Evolutionary conservation across 1,140 invertebrate genomes (phyloP).

Genomic region (Drosophila aff.): DNA sequence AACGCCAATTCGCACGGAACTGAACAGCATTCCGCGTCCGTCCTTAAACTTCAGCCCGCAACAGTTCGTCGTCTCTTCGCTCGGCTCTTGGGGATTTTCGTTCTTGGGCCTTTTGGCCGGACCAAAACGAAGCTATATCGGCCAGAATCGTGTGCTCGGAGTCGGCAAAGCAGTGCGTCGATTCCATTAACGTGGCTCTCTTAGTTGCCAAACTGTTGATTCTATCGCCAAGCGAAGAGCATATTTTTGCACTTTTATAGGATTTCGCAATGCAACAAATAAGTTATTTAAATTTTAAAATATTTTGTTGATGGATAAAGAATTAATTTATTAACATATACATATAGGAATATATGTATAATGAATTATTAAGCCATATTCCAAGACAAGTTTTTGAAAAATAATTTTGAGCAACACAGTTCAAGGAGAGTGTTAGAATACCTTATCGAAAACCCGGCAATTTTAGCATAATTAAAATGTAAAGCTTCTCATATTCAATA

Average conservation of each 20-base stretch:
- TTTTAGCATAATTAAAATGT: no score
- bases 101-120: slow-evolving; percentile 6
- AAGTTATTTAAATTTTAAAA: neutral
- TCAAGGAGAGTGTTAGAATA: no score
- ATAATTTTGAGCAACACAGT: no score
- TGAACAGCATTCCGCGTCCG: slow-evolving; percentile 44
- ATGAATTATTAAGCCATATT: no score
- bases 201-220: slow-evolving; percentile 78
- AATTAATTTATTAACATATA: no score
- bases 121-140: slow-evolving; percentile 11
- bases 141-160: slow-evolving; percentile 24
- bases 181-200: slow-evolving; percentile 18
- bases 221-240: slow-evolving; percentile 25
- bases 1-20: slow-evolving; percentile 55
- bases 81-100: neutral
- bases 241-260: neutral
- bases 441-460: no score
- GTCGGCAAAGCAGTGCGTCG: slow-evolving; percentile 66
- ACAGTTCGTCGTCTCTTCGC: slow-evolving; percentile 24
- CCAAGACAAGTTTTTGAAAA: no score
- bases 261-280: neutral
- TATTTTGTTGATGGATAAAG: neutral
- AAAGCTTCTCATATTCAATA: no score
- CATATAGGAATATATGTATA: no score
- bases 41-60: slow-evolving; percentile 70